These are phyloP conservation scores for Perodicticus potto DNA, from an alignment of 2,797 vertebrate species.

Conservation along the genomic window DNA sequence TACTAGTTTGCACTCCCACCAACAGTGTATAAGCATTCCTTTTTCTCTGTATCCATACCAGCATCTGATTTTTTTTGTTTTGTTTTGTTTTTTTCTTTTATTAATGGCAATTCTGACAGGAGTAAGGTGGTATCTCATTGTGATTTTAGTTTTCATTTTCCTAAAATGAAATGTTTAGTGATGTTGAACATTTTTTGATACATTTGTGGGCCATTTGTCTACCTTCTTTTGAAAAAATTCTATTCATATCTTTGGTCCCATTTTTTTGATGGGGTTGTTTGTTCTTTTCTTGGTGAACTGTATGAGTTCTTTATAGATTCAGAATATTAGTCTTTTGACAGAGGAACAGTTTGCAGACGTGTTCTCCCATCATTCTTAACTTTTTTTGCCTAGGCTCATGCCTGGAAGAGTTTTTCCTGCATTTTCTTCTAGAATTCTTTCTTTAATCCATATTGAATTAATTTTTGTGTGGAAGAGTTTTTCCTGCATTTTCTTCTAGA, in stretches of 20 bases:
- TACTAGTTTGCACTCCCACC: neutral
- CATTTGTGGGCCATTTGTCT: neutral
- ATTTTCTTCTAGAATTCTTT: neutral
- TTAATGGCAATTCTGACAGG: neutral
- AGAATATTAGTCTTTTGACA: neutral
- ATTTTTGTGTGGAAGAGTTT: neutral
- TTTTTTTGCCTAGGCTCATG: neutral
- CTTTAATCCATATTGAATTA: neutral
- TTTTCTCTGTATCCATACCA: neutral
- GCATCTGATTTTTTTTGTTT: neutral
- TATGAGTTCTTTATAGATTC: neutral
- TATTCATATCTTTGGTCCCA: neutral
- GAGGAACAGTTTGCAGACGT: neutral
- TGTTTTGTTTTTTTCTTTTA: neutral
- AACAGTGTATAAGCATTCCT: neutral
- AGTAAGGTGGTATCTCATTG: neutral
- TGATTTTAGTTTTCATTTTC: neutral
- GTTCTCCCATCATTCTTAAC: neutral
- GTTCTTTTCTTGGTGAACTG: neutral
- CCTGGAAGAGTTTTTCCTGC: neutral
- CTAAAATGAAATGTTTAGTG: neutral
- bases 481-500: neutral
- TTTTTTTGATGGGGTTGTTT: neutral
- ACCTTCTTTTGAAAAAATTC: neutral
- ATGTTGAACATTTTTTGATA: neutral